Evolutionary conservation across 2,797 vertebrate species (phyloP).

Genomic region (Spinibarbus caldwelli): DNA sequence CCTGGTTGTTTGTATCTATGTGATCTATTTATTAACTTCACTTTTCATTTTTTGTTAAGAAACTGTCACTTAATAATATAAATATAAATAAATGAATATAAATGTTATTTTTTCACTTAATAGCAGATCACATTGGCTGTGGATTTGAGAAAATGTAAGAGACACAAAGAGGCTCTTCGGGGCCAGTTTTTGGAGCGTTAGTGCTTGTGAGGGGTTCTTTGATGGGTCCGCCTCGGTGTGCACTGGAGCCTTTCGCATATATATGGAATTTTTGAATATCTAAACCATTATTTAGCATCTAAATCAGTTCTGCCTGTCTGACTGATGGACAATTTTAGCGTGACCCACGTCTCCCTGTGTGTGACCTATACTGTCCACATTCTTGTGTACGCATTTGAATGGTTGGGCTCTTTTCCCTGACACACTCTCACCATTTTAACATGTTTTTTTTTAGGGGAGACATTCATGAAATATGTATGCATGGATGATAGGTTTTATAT

Average conservation of each 20-base stretch:
- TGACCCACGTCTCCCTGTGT: slow-evolving; percentile 91
- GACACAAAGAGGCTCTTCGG: slow-evolving; percentile 43
- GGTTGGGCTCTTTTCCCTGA: slow-evolving; percentile 76
- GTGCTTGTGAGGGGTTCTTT: slow-evolving; percentile 76
- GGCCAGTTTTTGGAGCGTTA: slow-evolving; percentile 39
- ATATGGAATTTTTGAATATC: slow-evolving; percentile 98
- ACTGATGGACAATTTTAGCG: slow-evolving; percentile 99
- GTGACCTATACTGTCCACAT: slow-evolving; percentile 98
- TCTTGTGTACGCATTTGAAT: slow-evolving; percentile 93
- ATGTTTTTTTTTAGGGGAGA: slow-evolving; percentile 75
- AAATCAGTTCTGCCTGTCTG: slow-evolving; percentile 99
- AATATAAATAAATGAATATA: slow-evolving; percentile 11
- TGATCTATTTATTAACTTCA: not conserved
- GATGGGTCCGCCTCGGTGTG: slow-evolving; percentile 89
- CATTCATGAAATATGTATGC: slow-evolving; percentile 84
- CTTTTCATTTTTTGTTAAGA: slow-evolving; percentile 16
- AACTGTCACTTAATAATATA: not conserved
- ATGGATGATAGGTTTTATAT: slow-evolving; percentile 79
- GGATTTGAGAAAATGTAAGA: slow-evolving; percentile 26
- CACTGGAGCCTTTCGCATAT: slow-evolving; percentile 98
- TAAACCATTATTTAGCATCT: slow-evolving; percentile 98
- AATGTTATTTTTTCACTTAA: slow-evolving; percentile 17
- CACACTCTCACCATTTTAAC: slow-evolving; percentile 82
- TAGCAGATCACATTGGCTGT: slow-evolving; percentile 13
- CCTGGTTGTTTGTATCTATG: not conserved